Percentiles rank a stretch among this genome's conserved stretches.
These are phyloP conservation scores for Artemia sinica DNA, from an alignment of 2,888 invertebrate genomes.

Conservation along the genomic window DNA sequence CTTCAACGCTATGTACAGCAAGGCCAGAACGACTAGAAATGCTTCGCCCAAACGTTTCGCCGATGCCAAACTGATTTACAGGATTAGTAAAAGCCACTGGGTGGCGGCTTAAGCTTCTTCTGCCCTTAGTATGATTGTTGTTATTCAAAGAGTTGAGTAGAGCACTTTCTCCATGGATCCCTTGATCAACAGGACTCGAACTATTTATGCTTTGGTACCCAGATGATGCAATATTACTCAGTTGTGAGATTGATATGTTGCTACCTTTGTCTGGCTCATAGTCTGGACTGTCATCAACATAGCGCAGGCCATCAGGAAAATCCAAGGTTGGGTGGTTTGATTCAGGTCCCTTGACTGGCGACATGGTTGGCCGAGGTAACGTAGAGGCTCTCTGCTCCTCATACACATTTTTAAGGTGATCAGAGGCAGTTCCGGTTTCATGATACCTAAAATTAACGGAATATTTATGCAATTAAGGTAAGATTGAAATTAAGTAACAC, in stretches of 20 bases:
- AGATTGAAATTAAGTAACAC: no score
- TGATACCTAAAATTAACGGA: conserved; percentile 15
- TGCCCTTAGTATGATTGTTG: conserved; percentile 25
- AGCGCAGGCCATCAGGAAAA: conserved; percentile 45
- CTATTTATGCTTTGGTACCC: conserved; percentile 77
- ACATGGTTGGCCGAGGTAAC: conserved; percentile 48
- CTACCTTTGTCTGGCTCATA: conserved; percentile 46
- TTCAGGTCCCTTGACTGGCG: conserved; percentile 28
- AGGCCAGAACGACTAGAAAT: conserved; percentile 4
- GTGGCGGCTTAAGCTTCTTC: conserved; percentile 28
- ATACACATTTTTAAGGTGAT: conserved; percentile 29
- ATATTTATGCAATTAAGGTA: not conserved
- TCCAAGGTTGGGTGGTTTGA: conserved; percentile 33
- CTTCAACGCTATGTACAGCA: not conserved
- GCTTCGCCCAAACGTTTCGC: not conserved
- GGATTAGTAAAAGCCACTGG: conserved; percentile 64
- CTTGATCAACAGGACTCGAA: conserved; percentile 57
- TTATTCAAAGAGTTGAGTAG: conserved; percentile 21
- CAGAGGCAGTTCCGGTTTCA: no score
- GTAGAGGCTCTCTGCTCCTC: conserved; percentile 45
- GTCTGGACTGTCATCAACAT: conserved; percentile 43
- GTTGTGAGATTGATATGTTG: conserved; percentile 58
- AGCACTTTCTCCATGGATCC: conserved; percentile 29
- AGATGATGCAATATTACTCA: conserved; percentile 59
- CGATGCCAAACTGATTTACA: conserved; percentile 48